Evolutionary conservation across 2,888 invertebrate genomes (phyloP), one percentile per base, ranked within the genome.

Genomic region (Bellardia pandia): DNA sequence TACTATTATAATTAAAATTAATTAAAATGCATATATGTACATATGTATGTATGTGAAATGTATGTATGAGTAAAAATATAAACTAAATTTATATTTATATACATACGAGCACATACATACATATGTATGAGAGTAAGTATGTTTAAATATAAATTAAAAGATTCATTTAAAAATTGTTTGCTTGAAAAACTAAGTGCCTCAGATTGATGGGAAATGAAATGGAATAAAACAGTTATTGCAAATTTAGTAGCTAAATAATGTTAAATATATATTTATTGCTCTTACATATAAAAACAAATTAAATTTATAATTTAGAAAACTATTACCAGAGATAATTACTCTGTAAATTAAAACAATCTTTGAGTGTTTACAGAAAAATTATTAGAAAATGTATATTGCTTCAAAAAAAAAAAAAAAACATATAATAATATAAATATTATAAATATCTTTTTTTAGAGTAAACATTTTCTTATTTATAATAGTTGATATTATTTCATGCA

Each of bases 1-100:
- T 58, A 16, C 45, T 40, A 51, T 60, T 42, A 69, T 56, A 76
- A 60, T 51, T 76, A 45, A 80, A 80, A 85, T 81, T 85, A 79
- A 85, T 80, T 85, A 85, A 76, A 81, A 71, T 71, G 33, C 64
- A 56, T 51, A 56, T 37, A 37, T 33, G n/a, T n/a, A 23, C 23
- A 23, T 23, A 23, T 33, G n/a, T n/a, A 23, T 1, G 1, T 23
- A 23, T 23, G 23, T 1, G 23, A 23, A 23, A 23, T 23, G 23
- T 23, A 8, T 72, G 42, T 53, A 72, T 58, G n/a, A 13, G n/a
- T 72, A 42, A 13, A 40, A 23, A 2, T 30, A 72, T 58, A 48
- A 37, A 48, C 51, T 7, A 45, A 3, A 71, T 40, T 56, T 7
- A 56, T 5, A 37, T 37, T 33, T 33, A 37, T 5, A 37, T 40